A percentile compares a stretch with the other conserved stretches of the same genome.
These are phyloP conservation scores for Rhynchophorus ferrugineus DNA, from an alignment of 1,140 invertebrate genomes.

Conservation along the genomic window DNA sequence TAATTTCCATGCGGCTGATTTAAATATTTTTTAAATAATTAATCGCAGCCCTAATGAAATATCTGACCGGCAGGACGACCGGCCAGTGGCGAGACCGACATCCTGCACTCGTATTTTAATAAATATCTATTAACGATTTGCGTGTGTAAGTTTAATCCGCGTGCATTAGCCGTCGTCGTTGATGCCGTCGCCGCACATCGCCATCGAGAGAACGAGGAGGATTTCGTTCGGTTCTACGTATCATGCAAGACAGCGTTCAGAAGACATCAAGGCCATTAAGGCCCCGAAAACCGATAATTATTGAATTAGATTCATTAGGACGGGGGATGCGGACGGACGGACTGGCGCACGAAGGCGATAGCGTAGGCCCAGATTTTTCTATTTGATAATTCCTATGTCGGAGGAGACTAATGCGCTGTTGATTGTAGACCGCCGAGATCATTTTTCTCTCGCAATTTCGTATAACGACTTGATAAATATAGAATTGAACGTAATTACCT, in stretches of 20 bases:
- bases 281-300: slow-evolving; percentile 12
- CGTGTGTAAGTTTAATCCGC: slow-evolving; percentile 13
- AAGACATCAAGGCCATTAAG: slow-evolving; percentile 17
- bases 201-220: no score
- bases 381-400: slow-evolving; percentile 14
- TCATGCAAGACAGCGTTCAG: slow-evolving; percentile 14
- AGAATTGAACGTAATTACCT: no score
- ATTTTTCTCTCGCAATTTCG: no score
- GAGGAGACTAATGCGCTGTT: slow-evolving; percentile 15
- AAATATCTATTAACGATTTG: not conserved
- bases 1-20: no score
- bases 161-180: slow-evolving; percentile 13
- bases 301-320: slow-evolving; percentile 13
- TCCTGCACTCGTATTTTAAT: slow-evolving; percentile 2
- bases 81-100: no score
- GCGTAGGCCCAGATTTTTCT: not conserved
- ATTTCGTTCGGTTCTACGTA: slow-evolving; percentile 4
- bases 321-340: not conserved
- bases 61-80: no score
- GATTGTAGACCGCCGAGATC: slow-evolving; percentile 11
- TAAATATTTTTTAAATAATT: no score
- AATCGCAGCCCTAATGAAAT: no score
- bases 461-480: no score
- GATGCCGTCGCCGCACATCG: no score
- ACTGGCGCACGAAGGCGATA: slow-evolving; percentile 1